Base-by-base conservation (phyloP, 30 jellyfish, hydroid and myxozoan species). In the Sanderia malayensis region DNA sequence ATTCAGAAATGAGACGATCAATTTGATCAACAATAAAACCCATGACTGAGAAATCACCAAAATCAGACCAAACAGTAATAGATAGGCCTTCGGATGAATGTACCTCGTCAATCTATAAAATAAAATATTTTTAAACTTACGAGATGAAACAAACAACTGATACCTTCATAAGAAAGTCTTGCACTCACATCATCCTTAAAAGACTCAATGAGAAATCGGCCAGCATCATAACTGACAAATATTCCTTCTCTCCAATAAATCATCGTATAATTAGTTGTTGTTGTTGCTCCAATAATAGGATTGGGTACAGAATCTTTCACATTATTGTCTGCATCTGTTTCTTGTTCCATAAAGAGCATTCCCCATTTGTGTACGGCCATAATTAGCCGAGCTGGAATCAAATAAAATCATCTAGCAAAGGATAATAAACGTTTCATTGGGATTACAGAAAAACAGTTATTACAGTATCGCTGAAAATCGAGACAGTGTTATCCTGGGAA, bases 281-380 rank as follows among this genome's bases (percentile, higher is more conserved):
- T 34, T n/a, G 85, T 44, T 2, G 31, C 84, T 8, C 53, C 64
- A 17, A 44, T 62, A 15, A 75, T 2, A 1, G 68, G 34, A 9
- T 30, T 69, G 11, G 31, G 21, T 4, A 20, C 41, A 3, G 60
- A 34, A 21, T 1, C 19, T 8, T 79, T 78, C 0, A 2, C 70
- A 19, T 61, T 61, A 0, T 67, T 81, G 10, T 33, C 57, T 10
- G 26, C 87, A 19, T 73, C 84, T 8, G 41, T n/a, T 8, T 76
- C 84, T 18, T 33, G 75, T 13, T 77, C 83, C 17, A 81, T 29
- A 11, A 87, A 29, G 13, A 79, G 45, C 86, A 87, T 68, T 1
- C 97, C 97, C 97, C 97, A 89, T 61, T 71, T 82, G 46, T 83
- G 95, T 0, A 89, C 89, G 37, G 97, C 94, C n/a, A 83, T 69